Evolutionary conservation across 2,888 invertebrate genomes (phyloP), one percentile per base, ranked within the genome.

Genomic region (Tetramorium bicarinatum): DNA sequence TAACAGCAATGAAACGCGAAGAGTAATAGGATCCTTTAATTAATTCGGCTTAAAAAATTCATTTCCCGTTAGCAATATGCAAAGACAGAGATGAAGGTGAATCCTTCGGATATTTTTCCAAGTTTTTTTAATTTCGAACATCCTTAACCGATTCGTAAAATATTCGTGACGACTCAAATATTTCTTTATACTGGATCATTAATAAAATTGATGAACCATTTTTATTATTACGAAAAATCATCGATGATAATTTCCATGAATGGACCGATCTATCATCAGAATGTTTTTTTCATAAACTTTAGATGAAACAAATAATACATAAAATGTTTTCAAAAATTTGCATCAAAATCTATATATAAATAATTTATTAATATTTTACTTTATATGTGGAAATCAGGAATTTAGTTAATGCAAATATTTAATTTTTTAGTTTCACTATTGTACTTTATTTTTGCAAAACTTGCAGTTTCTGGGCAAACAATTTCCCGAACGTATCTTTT

Each of bases 231-330:
- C 7, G 74, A 83, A 86, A 54, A 21, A 72, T 47, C 3, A 61
- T 69, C 84, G 80, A 67, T 54, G 72, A 47, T 62, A 52, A 59
- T 44, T 62, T 62, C 71, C 41, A 89, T 90, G 88, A 90, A 88
- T 83, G 88, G 85, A 90, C 85, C 85, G 87, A 91, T 91, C 82
- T 52, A 34, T 25, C 54, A 41, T 18, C 62, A 15, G 72, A 88
- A 83, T 85, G 59, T 75, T 74, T 71, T 85, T 87, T 82, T 84
- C 87, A 82, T 79, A 74, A 87, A 87, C 72, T 83, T 85, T 44
- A 56, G 4, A 62, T 21, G 3, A 13, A 49, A 25, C 41, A 25
- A 25, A 49, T n/a, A 3, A 7, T 29, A 29, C 4, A 34, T 1
- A 59, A 29, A 41, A 15, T 21, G 11, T 8, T 44, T 34, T 15